Conservation (phyloP, 2,797 vertebrate species). For the Etheostoma perlongum region DNA sequence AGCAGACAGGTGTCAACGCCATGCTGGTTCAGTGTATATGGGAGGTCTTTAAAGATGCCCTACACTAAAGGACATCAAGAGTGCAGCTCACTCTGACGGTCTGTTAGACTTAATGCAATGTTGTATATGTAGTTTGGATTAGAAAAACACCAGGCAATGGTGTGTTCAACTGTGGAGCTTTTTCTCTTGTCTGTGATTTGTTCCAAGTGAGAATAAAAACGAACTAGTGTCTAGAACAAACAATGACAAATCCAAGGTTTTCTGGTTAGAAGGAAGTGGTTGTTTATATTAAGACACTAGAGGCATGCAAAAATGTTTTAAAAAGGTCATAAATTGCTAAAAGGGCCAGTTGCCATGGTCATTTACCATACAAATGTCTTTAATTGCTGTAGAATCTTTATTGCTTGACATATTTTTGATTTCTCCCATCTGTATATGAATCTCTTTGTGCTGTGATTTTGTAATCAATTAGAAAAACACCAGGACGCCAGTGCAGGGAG, state of each 20-base stretch:
- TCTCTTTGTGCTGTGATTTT: not conserved
- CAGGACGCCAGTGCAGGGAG: not conserved
- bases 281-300: not conserved
- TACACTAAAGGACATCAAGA: conserved; percentile 22
- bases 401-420: not conserved
- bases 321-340: not conserved
- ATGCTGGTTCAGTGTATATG: conserved; percentile 59
- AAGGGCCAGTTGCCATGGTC: too few species aligned
- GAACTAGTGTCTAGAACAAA: not conserved
- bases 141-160: too few species aligned
- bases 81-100: conserved; percentile 50
- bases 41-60: conserved; percentile 60
- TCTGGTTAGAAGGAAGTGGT: not conserved
- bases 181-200: not conserved
- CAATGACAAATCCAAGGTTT: not conserved
- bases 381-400: not conserved
- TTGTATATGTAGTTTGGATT: not conserved
- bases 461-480: not conserved
- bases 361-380: not conserved
- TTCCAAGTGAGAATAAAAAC: conserved; percentile 4
- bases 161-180: conserved; percentile 12
- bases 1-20: conserved; percentile 60
- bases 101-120: conserved; percentile 15
- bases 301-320: not conserved
- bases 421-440: not conserved